Evolutionary conservation across 35 echinoderm and acorn worm species (phyloP).

Genomic region (Amphiura filiformis): DNA sequence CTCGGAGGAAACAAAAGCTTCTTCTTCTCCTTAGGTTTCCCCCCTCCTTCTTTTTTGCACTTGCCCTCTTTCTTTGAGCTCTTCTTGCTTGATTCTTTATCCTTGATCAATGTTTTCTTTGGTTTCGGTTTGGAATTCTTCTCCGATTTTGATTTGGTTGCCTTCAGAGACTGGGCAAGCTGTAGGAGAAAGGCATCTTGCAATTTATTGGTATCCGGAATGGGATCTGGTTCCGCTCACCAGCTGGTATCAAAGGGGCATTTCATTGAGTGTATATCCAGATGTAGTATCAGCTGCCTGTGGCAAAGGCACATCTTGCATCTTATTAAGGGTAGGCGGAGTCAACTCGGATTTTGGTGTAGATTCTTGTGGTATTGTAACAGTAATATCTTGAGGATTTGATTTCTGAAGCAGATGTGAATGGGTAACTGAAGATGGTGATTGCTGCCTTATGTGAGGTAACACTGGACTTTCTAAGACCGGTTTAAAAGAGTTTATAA

Average conservation of each 20-base stretch:
- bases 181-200: not conserved
- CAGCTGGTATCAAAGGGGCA: not conserved
- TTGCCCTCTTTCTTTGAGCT: slow-evolving; percentile 61
- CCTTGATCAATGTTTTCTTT: slow-evolving; percentile 63
- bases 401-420: no score
- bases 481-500: no score
- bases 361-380: no score
- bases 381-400: no score
- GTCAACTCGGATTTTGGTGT: not conserved
- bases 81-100: slow-evolving; percentile 46
- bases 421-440: not conserved
- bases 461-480: no score
- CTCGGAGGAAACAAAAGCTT: not conserved
- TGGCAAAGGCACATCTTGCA: not conserved
- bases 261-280: not conserved
- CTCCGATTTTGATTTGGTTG: not conserved
- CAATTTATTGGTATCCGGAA: not conserved
- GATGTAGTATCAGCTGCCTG: not conserved
- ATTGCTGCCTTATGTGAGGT: no score
- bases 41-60: slow-evolving; percentile 59
- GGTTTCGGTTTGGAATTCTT: slow-evolving; percentile 49
- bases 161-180: not conserved
- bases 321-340: not conserved
- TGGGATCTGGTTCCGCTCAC: not conserved
- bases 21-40: slow-evolving; percentile 29